Evolutionary conservation across 2,797 vertebrate genomes (phyloP), one percentile per base, ranked within the genome.

Genomic region (Cuculus canorus): DNA sequence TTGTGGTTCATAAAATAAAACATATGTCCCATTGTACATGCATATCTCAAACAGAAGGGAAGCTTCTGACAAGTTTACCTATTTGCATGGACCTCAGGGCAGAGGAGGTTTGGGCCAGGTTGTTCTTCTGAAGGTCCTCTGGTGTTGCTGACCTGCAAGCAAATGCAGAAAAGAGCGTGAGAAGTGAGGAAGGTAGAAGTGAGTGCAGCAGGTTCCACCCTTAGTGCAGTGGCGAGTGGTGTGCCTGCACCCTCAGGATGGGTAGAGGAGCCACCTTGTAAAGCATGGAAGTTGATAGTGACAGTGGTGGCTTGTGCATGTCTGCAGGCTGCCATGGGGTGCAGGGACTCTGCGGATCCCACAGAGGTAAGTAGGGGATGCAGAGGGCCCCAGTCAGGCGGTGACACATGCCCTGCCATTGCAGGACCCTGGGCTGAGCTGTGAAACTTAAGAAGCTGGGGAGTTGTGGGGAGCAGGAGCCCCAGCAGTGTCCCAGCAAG

Each of bases 201-300:
- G 11, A 82, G 76, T 16, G 23, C 47, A 84, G n/a, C 37, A 76
- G 71, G 63, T 84, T 48, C 45, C 41, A 41, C 6, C n/a, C 59
- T 47, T 35, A 39, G 48, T 11, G n/a, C 27, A 1, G 7, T 72
- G 82, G 17, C 54, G 47, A 54, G 35, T 11, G 21, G 17, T 53
- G 22, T 60, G 45, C 7, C n/a, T 1, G 1, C 66, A 35, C 17
- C 7, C 24, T 35, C 0, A 0, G 43, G 43, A 27, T 48, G 61
- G 47, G 25, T 45, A 30, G 35, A 60, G 54, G 11, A 86, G 25
- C 41, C 12, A 9, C 45, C 32, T 75, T 86, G 41, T 48, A 37
- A 48, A 45, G 45, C 13, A 3, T 25, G 24, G 59, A 53, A 54
- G 9, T 69, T 22, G 11, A n/a, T 22, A 41, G 57, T 33, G 25